Conservation (phyloP, 2,888 invertebrate genomes). For the Lasioglossum lativentre region DNA sequence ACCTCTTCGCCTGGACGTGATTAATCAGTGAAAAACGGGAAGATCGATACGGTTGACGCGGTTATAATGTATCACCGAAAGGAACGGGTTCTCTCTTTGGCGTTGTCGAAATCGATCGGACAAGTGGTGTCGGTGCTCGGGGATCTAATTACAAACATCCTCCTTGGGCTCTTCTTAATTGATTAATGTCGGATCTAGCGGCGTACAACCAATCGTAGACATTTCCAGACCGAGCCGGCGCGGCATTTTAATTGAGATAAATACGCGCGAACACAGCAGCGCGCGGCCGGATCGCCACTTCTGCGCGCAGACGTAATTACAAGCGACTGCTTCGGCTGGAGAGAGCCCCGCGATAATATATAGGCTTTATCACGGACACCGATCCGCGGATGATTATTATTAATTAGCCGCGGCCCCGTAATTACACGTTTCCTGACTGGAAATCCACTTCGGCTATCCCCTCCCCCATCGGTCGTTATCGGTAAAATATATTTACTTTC, state of each 20-base stretch:
- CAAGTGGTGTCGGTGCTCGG: neutral
- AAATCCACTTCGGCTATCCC: slow-evolving; percentile 17
- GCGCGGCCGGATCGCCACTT: slow-evolving; percentile 32
- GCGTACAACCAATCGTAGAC: slow-evolving; percentile 40
- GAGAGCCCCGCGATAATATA: slow-evolving; percentile 40
- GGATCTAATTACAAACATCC: slow-evolving; percentile 43
- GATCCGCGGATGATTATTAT: slow-evolving; percentile 65
- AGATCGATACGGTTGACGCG: neutral
- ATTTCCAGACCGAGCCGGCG: slow-evolving; percentile 53
- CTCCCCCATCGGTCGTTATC: slow-evolving; percentile 10
- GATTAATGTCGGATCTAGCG: slow-evolving; percentile 48
- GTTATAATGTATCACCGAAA: neutral
- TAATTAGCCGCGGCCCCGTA: slow-evolving; percentile 57
- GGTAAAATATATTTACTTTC: slow-evolving; percentile 40
- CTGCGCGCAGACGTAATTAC: slow-evolving; percentile 54
- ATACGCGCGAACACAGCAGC: slow-evolving; percentile 52
- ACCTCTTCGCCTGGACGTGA: neutral
- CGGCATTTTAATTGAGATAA: slow-evolving; percentile 67
- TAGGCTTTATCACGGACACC: slow-evolving; percentile 46
- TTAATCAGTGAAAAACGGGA: neutral
- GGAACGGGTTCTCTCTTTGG: neutral
- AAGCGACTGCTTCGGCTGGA: slow-evolving; percentile 38
- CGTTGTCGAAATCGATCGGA: slow-evolving; percentile 39
- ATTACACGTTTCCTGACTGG: slow-evolving; percentile 44
- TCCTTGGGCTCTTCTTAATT: slow-evolving; percentile 33